These are phyloP conservation scores for Anas capensis DNA, from an alignment of 2,797 vertebrate genomes.

Conservation along the genomic window DNA sequence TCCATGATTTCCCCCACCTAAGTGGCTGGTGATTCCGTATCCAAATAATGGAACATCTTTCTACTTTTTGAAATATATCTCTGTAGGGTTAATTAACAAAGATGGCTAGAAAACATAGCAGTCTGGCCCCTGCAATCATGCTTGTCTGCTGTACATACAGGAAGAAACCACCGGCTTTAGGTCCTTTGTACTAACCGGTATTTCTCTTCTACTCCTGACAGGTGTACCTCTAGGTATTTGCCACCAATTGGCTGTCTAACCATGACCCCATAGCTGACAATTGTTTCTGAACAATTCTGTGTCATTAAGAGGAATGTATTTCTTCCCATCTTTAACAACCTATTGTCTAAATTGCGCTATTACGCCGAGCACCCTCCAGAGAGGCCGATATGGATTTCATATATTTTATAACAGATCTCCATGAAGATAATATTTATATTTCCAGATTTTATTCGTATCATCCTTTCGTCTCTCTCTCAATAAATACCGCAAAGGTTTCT, in stretches of 20 bases:
- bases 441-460: constrained; percentile 28
- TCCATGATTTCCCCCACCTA: not conserved
- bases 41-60: not conserved
- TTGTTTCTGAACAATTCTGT: not conserved
- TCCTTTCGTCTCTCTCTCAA: constrained; percentile 19
- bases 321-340: constrained; percentile 16
- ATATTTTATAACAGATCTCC: constrained; percentile 25
- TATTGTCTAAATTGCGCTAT: not conserved
- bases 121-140: rapidly evolving
- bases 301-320: not conserved
- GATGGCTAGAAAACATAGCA: not conserved
- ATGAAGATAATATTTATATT: constrained; percentile 19
- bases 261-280: not conserved
- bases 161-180: not conserved
- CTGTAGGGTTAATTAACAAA: not conserved
- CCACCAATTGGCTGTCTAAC: not conserved
- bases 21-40: not conserved
- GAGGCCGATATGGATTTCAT: not conserved
- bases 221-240: not conserved
- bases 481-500: constrained; percentile 13
- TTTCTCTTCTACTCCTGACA: not conserved
- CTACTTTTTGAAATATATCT: not conserved
- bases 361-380: constrained; percentile 16
- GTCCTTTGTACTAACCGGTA: rapidly evolving
- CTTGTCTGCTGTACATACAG: rapidly evolving